Evolutionary conservation across 2,797 vertebrate species (phyloP).

Genomic region (Falco peregrinus): DNA sequence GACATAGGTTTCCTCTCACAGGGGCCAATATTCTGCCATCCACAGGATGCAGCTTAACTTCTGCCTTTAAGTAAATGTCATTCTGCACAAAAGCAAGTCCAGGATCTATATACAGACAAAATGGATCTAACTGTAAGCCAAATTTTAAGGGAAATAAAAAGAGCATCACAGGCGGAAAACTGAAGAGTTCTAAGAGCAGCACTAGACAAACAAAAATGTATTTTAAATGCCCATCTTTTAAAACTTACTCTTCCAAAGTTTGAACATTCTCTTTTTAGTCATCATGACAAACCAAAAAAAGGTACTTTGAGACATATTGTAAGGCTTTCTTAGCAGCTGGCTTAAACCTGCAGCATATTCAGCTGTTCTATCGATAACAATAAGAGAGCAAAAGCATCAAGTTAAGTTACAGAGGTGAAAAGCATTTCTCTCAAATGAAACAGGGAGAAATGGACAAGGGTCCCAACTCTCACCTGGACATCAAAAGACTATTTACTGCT

Average conservation of each 20-base stretch:
- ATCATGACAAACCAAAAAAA: neutral
- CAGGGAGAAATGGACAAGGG: accelerated
- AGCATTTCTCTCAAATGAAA: neutral
- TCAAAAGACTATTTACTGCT: neutral
- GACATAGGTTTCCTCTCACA: neutral
- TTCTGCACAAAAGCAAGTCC: neutral
- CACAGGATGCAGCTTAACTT: neutral
- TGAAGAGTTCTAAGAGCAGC: neutral
- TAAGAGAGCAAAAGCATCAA: no score
- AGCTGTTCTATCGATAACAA: neutral
- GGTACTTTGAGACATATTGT: neutral
- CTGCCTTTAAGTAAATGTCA: neutral
- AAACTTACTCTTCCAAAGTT: neutral
- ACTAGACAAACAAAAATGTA: neutral
- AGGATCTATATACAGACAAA: neutral
- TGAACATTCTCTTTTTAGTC: neutral
- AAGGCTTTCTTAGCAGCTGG: neutral
- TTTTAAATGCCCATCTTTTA: neutral
- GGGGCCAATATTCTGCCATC: neutral
- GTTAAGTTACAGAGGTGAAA: neutral
- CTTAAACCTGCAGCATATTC: neutral
- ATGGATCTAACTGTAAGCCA: neutral
- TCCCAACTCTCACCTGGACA: neutral
- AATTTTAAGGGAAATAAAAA: neutral
- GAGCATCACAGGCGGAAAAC: neutral